Evolutionary conservation across 2,888 invertebrate species (phyloP).

Genomic region (Drosophila yooni): DNA sequence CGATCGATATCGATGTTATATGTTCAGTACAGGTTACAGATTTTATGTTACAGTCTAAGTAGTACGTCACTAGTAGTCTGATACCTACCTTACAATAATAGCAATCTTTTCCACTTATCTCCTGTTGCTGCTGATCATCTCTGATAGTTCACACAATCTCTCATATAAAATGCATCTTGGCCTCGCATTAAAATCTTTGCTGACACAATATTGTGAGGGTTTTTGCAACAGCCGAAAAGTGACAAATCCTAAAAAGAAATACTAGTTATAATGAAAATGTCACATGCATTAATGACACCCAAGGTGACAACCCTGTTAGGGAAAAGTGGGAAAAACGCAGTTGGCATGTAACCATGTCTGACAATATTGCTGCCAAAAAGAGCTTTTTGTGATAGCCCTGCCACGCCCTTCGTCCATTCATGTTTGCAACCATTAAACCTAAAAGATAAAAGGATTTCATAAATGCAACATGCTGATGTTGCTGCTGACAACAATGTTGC

Average conservation of each 20-base stretch:
- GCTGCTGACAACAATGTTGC: slow-evolving; percentile 78
- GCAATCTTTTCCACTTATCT: background rate
- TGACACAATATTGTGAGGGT: slow-evolving; percentile 33
- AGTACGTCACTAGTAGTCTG: background rate
- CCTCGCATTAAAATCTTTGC: slow-evolving; percentile 11
- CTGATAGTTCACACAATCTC: background rate
- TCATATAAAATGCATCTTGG: background rate
- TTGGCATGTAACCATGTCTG: slow-evolving; percentile 72
- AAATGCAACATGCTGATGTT: slow-evolving; percentile 82
- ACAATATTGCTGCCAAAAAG: slow-evolving; percentile 80
- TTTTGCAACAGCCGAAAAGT: slow-evolving; percentile 38
- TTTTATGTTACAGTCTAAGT: background rate
- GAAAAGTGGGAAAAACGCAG: slow-evolving; percentile 18
- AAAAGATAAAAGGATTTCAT: slow-evolving; percentile 83
- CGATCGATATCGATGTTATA: background rate
- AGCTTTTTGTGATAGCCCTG: slow-evolving; percentile 70
- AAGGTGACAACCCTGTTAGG: slow-evolving; percentile 72
- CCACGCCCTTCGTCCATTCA: slow-evolving; percentile 46
- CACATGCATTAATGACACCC: slow-evolving; percentile 83
- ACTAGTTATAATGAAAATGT: slow-evolving; percentile 82
- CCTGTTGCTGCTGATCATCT: background rate
- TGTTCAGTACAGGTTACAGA: background rate
- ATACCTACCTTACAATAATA: background rate
- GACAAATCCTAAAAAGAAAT: slow-evolving; percentile 33
- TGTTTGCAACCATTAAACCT: slow-evolving; percentile 69